phyloP scores from a whole-genome alignment of 2,888 invertebrate species.

The Chironomus tentans region DNA sequence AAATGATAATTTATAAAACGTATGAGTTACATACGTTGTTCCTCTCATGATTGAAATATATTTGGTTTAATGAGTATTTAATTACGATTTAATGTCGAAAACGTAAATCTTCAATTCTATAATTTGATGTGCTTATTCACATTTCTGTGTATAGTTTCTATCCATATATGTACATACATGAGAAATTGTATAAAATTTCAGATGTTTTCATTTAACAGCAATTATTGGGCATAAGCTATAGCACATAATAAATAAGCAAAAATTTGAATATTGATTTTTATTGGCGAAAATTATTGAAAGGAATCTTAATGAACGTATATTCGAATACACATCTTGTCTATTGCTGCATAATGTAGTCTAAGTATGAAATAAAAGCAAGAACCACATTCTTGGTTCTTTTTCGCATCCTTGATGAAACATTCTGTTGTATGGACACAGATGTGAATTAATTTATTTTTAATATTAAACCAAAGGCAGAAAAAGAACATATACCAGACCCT shows the following conservation, averaged over 20 bases:
- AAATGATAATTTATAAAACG: background rate
- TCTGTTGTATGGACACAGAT: constrained; percentile 19
- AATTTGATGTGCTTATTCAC: background rate
- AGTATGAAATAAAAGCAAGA: background rate
- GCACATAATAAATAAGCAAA: background rate
- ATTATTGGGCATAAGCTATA: background rate
- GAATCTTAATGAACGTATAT: background rate
- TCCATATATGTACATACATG: background rate
- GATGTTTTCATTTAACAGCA: constrained; percentile 18
- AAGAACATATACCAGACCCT: constrained; percentile 15
- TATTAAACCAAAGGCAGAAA: constrained; percentile 6
- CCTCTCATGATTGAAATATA: background rate
- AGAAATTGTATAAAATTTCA: background rate
- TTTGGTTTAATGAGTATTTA: constrained; percentile 18
- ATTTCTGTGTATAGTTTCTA: background rate
- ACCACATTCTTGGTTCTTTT: background rate
- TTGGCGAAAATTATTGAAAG: constrained; percentile 15
- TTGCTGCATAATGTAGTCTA: background rate
- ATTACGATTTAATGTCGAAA: constrained; percentile 18
- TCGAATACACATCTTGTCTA: background rate
- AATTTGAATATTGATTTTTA: constrained; percentile 25
- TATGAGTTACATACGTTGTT: background rate
- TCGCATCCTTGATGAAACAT: background rate
- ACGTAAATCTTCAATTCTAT: constrained; percentile 18
- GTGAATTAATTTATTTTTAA: constrained; percentile 26